These are phyloP conservation scores for Linurgus olivaceus DNA, from an alignment of 2,797 vertebrate genomes.

Conservation along the genomic window DNA sequence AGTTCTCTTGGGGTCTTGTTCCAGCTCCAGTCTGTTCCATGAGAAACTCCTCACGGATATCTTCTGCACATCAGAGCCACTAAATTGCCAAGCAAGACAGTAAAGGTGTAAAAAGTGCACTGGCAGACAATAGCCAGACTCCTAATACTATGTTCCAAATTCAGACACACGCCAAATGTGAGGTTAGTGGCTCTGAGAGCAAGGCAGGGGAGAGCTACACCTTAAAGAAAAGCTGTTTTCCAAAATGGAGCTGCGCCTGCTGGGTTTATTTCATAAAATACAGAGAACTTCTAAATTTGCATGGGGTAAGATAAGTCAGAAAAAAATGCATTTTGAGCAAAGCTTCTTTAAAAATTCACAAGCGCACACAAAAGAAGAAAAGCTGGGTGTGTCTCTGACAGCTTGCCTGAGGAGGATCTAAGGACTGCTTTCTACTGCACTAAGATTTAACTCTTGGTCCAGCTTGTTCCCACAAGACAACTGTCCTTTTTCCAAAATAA, in stretches of 20 bases:
- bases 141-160: background rate
- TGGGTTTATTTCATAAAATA: background rate
- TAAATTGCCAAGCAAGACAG: background rate
- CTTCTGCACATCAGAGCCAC: background rate
- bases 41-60: background rate
- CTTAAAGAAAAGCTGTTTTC: background rate
- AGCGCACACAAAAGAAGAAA: background rate
- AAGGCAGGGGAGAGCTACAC: background rate
- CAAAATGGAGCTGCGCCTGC: background rate
- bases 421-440: background rate
- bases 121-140: background rate
- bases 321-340: background rate
- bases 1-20: background rate
- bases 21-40: background rate
- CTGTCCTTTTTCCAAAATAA: background rate
- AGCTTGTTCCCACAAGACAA: background rate
- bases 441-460: background rate
- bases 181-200: background rate
- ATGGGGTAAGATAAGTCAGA: background rate
- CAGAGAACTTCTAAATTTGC: background rate
- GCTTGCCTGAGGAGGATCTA: background rate
- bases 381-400: background rate
- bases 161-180: background rate
- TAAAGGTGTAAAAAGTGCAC: background rate
- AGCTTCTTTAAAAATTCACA: background rate